Base-by-base conservation (phyloP, 2,797 vertebrate genomes). In the Bothrops alternatus region DNA sequence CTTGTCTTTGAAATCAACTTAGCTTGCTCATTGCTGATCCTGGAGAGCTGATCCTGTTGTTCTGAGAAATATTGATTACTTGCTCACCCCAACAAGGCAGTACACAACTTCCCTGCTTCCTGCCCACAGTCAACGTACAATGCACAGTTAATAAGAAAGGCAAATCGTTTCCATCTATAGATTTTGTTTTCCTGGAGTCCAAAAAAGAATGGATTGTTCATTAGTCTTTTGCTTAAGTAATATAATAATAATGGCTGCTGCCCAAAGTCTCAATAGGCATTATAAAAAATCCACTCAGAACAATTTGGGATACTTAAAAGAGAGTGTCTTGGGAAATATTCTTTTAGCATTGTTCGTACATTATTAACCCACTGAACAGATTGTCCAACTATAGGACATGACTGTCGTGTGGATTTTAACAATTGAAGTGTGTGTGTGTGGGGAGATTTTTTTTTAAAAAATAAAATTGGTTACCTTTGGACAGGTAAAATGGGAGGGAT, bases 191-290 rank as follows among this genome's bases (percentile, higher is more conserved):
- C 60, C 60, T 55, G 1, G 11, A 32, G 60, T 20, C 2, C 53
- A 20, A 37, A n/a, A 58, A 86, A 28, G 60, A 69, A 90, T 58
- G 4, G 82, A 92, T 90, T 86, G 25, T 82, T 90, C 63, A 86
- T 90, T 90, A 57, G 50, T 10, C 25, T 92, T 58, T 57, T 65
- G 11, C n/a, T 92, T 86, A 92, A 92, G 50, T 86, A 92, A 90
- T 50, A 6, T 61, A 90, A 87, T 91, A 56, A 92, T 86, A 53
- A 90, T 86, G 78, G 56, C 60, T 90, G 25, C 32, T 18, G 56
- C 88, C 32, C 32, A 56, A 92, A 90, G 58, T 42, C 73, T 65
- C 88, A 65, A 82, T 90, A 65, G 47, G 25, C 23, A 16, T 69
- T 90, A 86, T 78, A 5, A 32, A 89, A 57, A 57, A 89, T 14